Evolutionary conservation across 2,888 invertebrate genomes (phyloP), one percentile per base, ranked within the genome.

Genomic region (Eupithecia abbreviata): DNA sequence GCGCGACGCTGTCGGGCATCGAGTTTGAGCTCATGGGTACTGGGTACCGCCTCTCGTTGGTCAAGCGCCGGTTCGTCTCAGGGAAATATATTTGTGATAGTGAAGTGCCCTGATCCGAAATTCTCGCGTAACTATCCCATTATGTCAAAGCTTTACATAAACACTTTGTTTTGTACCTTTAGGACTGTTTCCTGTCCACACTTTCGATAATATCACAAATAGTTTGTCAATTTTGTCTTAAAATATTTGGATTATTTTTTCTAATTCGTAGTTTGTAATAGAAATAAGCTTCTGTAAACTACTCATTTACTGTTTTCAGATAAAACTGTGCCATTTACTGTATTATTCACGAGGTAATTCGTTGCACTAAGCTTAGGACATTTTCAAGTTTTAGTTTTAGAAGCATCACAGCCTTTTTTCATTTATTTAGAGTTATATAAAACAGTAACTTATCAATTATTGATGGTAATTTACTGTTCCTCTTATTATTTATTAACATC

Each of bases 61-160:
- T 99, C 79, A 99, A 99, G 92, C 97, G 98, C 84, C 97, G 99
- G 86, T 99, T 99, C 92, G 97, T 99, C 81, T 98, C 99, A 80
- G 99, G 99, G 79, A 98, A 97, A 95, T 98, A 98, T 88, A 97
- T 98, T 86, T 98, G 98, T 93, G 97, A 98, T 93, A 97, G 97
- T 84, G 97, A 97, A 86, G 79, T 91, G 85, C 90, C 92, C 88
- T 94, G 88, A 93, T 91, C 18, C 58, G 90, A 88, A 89, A 86
- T 84, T 82, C 85, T 82, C 85, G 82, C 84, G 15, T 77, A 71
- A 66, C 30, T 69, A 47, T 67, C 51, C 75, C 65, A 73, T 49
- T 72, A 72, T 72, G 67, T 73, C 71, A 74, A 74, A 71, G 70
- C 72, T 74, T 78, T 76, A 76, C 58, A 15, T 72, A 75, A 73